Evolutionary conservation across 2,888 invertebrate species (phyloP), one percentile per base, ranked within the genome.

Genomic region (Drosophila incognita): DNA sequence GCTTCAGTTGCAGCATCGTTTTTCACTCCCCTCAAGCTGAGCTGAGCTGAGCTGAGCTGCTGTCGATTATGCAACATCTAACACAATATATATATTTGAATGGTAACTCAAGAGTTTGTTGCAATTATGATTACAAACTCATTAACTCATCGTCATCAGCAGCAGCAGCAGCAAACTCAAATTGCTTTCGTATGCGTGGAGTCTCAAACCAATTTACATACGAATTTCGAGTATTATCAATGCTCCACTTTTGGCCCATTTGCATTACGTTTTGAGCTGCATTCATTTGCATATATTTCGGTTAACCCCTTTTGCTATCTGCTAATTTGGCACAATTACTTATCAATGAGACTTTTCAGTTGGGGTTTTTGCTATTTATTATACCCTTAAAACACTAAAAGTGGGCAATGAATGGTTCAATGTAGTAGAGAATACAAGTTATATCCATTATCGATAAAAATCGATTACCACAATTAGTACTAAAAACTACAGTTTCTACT

Each of bases 291-390:
- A 72, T 72, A 54, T 29, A 21, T 60, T 57, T 38, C 11, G 31
- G 31, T 58, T 71, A 52, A 42, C 63, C 54, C 71, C 52, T 36
- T 61, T 62, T 24, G 40, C 42, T 62, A 74, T 61, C 57, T 36
- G 58, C 64, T 66, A 81, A 81, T 82, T 81, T 79, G 79, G 65
- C 80, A 81, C 71, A 78, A 68, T 75, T 81, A 75, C 75, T 75
- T 82, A 81, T 74, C 40, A 38, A 74, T 7, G 21, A 15, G 18
- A 46, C 21, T 15, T 53, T 56, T 57, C 24, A 24, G 8, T 8
- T 46, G 46, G 24, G 4, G 24, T 4, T 46, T 46, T 46, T 24
- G 15, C 15, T 27, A 24, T 2, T 24, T 24, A 24, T 3, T 27
- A 46, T 46, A 46, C 46, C 24, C 46, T 15, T 1, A 46, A 4